A percentile compares a stretch with the other conserved stretches of the same genome.
These are phyloP conservation scores for Takifugu ocellatus DNA, from an alignment of 2,797 vertebrate species.

Conservation along the genomic window DNA sequence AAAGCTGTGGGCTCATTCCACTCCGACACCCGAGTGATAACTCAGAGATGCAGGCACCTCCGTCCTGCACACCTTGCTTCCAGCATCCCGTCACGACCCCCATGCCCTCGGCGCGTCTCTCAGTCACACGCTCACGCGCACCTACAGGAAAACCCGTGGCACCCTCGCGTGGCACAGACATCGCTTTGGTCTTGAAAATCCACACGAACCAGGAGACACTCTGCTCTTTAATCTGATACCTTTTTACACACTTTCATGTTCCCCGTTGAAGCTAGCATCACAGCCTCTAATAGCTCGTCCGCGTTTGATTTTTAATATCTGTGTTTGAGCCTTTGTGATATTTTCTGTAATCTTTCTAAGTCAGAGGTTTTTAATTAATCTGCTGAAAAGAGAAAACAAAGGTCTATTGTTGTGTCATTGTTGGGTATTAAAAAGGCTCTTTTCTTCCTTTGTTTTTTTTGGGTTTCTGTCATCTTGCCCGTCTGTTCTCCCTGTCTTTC, in stretches of 20 bases:
- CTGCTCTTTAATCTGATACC: conserved; percentile 45
- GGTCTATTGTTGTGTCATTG: conserved; percentile 67
- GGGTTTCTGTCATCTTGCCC: conserved; percentile 28
- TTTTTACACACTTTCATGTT: conserved; percentile 34
- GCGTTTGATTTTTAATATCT: conserved; percentile 57
- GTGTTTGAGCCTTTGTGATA: conserved; percentile 63
- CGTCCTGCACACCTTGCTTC: conserved; percentile 59
- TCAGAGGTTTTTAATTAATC: conserved; percentile 72
- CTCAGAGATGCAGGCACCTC: conserved; percentile 69
- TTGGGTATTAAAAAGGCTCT: conserved; percentile 57
- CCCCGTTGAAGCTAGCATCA: conserved; percentile 38
- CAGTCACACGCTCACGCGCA: conserved; percentile 44
- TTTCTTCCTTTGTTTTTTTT: conserved; percentile 40
- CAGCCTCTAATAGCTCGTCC: conserved; percentile 41
- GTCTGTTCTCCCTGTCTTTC: conserved; percentile 24
- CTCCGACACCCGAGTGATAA: conserved; percentile 74
- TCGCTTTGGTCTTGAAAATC: conserved; percentile 23
- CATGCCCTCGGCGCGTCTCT: conserved; percentile 58
- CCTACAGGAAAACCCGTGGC: conserved; percentile 21
- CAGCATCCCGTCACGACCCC: conserved; percentile 52
- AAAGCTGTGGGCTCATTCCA: conserved; percentile 74
- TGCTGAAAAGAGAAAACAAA: conserved; percentile 66
- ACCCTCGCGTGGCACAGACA: conserved; percentile 11
- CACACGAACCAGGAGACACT: conserved; percentile 20
- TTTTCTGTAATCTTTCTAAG: conserved; percentile 68